Evolutionary conservation across 1,140 invertebrate genomes (phyloP), one percentile per base, ranked within the genome.

Genomic region (Neelides sp.): DNA sequence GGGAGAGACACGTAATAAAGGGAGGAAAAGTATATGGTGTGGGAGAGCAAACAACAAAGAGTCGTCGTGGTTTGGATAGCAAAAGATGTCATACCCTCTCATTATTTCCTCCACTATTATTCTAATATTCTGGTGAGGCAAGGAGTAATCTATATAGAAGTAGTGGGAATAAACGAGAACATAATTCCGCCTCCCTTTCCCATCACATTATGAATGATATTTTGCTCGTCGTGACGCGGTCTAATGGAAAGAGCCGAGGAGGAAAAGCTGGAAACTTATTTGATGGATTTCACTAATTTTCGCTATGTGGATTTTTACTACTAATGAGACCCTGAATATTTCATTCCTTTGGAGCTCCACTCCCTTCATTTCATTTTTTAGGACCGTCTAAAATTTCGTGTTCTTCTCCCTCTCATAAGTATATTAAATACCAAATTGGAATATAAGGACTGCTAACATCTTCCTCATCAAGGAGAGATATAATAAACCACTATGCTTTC

Each of bases 261-360:
- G n/a, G n/a, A 32, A 32, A 32, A 32, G 28, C 28, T 7, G 7
- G 10, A 39, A 20, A 34, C 30, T n/a, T 47, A 28, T 32, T 50
- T 55, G 47, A 55, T 55, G 53, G 53, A 50, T 55, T 55, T 40
- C 42, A 55, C 53, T 55, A 55, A 55, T 55, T 55, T 50, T 48
- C 46, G 39, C 34, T 48, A 27, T 50, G 35, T 37, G 40, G 45
- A 53, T 53, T 48, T 47, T 54, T 42, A 37, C 34, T 36, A 15
- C 32, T 55, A 55, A 55, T 55, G 53, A 55, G 42, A 44, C 30
- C 35, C 19, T 55, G 34, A 55, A 55, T 55, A 55, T 55, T 55
- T 50, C 47, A 55, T 55, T 24, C 47, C 8, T 34, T 49, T 40
- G 13, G 28, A 37, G 20, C 32, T 30, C 39, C 32, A 19, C 42